Percentiles rank a stretch among this genome's conserved stretches.
These are phyloP conservation scores for Sinotaia quadrata DNA, from an alignment of 2,888 invertebrate genomes.

Conservation along the genomic window DNA sequence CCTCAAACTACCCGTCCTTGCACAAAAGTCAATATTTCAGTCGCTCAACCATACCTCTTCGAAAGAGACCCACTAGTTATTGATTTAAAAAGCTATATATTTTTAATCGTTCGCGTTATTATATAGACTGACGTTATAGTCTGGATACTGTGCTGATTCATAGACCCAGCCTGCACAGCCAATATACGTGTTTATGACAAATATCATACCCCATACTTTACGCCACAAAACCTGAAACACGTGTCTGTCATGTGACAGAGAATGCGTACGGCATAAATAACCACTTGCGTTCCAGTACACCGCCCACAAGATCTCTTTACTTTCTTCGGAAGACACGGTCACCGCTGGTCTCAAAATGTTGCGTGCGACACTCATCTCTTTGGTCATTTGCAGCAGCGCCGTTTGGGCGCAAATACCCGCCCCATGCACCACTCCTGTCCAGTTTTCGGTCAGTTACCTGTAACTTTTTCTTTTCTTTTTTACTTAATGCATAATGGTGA, in stretches of 20 bases:
- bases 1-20: too few relatives aligned
- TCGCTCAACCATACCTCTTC: neutral
- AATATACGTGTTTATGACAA: neutral
- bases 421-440: conserved; percentile 24
- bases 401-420: conserved; percentile 18
- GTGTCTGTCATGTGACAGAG: conserved; percentile 4
- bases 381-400: neutral
- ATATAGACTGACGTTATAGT: too few relatives aligned
- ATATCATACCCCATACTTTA: neutral
- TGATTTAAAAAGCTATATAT: too few relatives aligned
- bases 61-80: neutral
- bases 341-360: neutral
- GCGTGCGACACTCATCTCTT: neutral
- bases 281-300: neutral
- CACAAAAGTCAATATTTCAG: too few relatives aligned
- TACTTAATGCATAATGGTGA: too few relatives aligned
- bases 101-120: too few relatives aligned
- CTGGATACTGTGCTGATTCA: too few relatives aligned
- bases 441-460: conserved; percentile 24
- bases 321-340: neutral
- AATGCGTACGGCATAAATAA: neutral
- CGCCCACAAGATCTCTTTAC: neutral
- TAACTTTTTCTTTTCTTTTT: neutral
- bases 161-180: too few relatives aligned
- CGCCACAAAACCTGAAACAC: neutral